phyloP scores from a whole-genome alignment of 2,797 vertebrate genomes.

The Austrolebias charrua region DNA sequence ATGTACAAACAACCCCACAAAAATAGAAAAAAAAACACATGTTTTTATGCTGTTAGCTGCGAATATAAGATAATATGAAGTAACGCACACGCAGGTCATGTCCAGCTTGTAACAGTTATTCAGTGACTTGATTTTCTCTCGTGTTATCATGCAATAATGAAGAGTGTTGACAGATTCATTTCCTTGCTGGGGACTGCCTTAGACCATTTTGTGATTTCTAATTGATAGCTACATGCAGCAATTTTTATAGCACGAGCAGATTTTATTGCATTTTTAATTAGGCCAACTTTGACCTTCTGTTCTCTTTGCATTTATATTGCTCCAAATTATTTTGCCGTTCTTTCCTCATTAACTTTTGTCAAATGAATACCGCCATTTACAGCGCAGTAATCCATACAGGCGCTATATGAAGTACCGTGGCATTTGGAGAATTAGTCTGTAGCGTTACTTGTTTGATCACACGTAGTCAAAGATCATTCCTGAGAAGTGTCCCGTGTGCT shows the following conservation, averaged over 20 bases:
- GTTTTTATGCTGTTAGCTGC: constrained; percentile 12
- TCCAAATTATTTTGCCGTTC: constrained; percentile 74
- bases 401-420: constrained; percentile 28
- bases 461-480: constrained; percentile 37
- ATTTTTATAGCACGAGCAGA: constrained; percentile 65
- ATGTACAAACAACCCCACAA: constrained; percentile 44
- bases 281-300: constrained; percentile 78
- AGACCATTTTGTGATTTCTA: constrained; percentile 73
- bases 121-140: constrained; percentile 65
- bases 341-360: constrained; percentile 72
- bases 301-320: constrained; percentile 78
- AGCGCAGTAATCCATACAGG: constrained; percentile 57
- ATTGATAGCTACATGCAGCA: constrained; percentile 73
- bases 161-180: constrained; percentile 78
- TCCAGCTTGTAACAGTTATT: constrained; percentile 63
- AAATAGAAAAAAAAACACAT: constrained; percentile 7
- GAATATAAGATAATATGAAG: constrained; percentile 51
- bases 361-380: constrained; percentile 62
- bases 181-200: constrained; percentile 59
- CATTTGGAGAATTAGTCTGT: constrained; percentile 35
- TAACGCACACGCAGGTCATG: constrained; percentile 57
- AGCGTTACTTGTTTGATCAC: constrained; percentile 45
- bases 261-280: constrained; percentile 79
- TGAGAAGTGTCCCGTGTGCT: constrained; percentile 16
- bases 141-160: constrained; percentile 71